Percentiles rank a stretch among this genome's conserved stretches.
phyloP scores from a whole-genome alignment of 2,113 vertebrate species.

The pig (Sus scrofa) region T2T-Sscrofa CM000812.6:171520501-171521000 shows the following conservation, averaged over 20 bases:
- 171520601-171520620: background rate
- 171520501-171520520: background rate
- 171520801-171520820: background rate
- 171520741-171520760: background rate
- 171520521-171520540: background rate
- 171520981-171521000: constrained; percentile 50
- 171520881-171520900: background rate
- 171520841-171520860: constrained; percentile 64
- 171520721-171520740: background rate
- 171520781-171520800: background rate
- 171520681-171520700: background rate
- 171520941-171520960: constrained; percentile 75
- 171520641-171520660: background rate
- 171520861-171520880: constrained; percentile 61
- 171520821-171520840: background rate
- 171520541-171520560: background rate
- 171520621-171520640: background rate
- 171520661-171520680: background rate
- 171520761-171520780: background rate
- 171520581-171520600: background rate
- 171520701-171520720: background rate
- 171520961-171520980: constrained; percentile 53
- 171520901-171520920: constrained; percentile 17
- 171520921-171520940: constrained; percentile 60
- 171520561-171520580: background rate